Base-by-base conservation (phyloP, 1,140 invertebrate genomes). In the Neomicropteryx cornuta region DNA sequence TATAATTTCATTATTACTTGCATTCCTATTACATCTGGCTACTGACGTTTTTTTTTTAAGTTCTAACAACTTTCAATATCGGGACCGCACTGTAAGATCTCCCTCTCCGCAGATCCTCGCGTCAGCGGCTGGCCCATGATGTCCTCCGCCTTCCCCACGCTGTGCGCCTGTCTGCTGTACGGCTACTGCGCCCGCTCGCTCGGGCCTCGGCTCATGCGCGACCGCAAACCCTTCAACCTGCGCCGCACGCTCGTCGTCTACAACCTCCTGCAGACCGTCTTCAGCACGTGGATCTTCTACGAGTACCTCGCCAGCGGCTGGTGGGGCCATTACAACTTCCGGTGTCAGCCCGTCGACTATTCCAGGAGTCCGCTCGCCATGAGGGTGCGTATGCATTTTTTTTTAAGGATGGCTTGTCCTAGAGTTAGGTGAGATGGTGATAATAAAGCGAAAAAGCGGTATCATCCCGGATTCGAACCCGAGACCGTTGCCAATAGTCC, bases 311-410 rank as follows among this genome's bases (percentile, higher is more conserved):
- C 79, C 74, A 87, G 83, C 47, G 85, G 85, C 36, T 87, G 83
- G 82, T 82, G 79, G 72, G 82, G 77, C 48, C 74, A 81, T 46
- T 96, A 95, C 68, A 90, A 85, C 68, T 88, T 91, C 57, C 77
- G 77, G 47, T 97, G 92, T 70, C 90, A 97, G 66, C 87, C 89
- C 18, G 90, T 97, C 23, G 87, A 92, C 60, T 96, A 94, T 57
- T 86, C 87, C 1, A 72, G 78, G 38, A 86, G 73, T 60, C 79
- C 83, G 11, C 69, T 82, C 66, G 89, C 87, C 16, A 68, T 93
- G 55, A 77, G 88, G 66, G 87, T 91, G 73, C 77, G 79, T 76
- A 28, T 35, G 28, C 23, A 36, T 24, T 16, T 10, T 35, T 20
- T 24, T 17, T 40, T 19, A n/a, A 27, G 20, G n/a, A 30, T n/a